phyloP scores from a whole-genome alignment of 1,140 invertebrate species.

The Lordiphosa clarofinis region DNA sequence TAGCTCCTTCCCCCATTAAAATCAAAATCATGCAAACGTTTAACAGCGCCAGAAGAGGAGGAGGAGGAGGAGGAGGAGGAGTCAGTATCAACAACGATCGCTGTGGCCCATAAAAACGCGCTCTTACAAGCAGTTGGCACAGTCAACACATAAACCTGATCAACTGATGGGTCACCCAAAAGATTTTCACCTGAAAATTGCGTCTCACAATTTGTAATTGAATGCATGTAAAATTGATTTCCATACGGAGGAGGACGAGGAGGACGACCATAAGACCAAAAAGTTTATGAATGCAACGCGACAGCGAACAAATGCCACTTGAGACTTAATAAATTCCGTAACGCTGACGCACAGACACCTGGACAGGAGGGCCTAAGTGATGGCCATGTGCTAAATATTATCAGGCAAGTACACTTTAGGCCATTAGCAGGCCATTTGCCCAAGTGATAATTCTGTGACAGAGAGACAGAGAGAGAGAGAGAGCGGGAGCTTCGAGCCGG shows the following conservation, averaged over 20 bases:
- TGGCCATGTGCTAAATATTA: constrained; percentile 69
- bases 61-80: not conserved
- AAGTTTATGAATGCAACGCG: constrained; percentile 27
- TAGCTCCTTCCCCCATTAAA: constrained; percentile 38
- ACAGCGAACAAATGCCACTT: constrained; percentile 39
- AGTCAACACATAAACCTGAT: constrained; percentile 34
- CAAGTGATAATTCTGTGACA: constrained; percentile 3
- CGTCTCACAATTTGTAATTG: constrained; percentile 73
- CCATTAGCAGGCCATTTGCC: constrained; percentile 77
- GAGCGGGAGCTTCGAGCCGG: constrained; percentile 31
- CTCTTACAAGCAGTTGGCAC: constrained; percentile 54
- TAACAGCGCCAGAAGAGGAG: constrained; percentile 71
- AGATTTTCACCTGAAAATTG: not conserved
- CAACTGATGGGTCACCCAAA: constrained; percentile 34
- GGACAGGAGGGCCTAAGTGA: constrained; percentile 36
- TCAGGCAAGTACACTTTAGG: constrained; percentile 74
- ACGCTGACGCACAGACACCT: constrained; percentile 10
- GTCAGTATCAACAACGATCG: constrained; percentile 4
- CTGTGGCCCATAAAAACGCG: constrained; percentile 25
- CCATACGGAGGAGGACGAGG: no score
- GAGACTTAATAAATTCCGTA: constrained; percentile 48
- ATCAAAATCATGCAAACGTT: constrained; percentile 77
- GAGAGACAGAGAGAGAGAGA: constrained; percentile 11
- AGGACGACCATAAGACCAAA: constrained; percentile 22
- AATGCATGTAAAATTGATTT: constrained; percentile 76